Base-by-base conservation (phyloP, 2,113 vertebrate species). In the Isichthys henryi region DNA sequence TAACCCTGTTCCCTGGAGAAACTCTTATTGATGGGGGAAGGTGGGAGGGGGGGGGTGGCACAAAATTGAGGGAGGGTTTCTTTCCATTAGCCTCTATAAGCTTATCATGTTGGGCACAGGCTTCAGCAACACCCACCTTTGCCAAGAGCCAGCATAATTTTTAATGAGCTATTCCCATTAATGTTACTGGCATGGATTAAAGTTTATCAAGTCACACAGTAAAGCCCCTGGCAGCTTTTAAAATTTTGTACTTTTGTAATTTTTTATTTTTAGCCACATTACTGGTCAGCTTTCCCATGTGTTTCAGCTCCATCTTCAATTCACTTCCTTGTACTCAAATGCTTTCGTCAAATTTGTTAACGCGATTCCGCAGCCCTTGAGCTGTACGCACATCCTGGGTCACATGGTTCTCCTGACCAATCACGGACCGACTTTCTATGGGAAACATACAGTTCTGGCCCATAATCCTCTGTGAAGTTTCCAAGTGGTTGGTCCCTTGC, bases 401-500 rank as follows among this genome's bases (percentile, higher is more conserved):
- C 94, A 99, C 95, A 66, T 99, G 97, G 91, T 99, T 99, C 94
- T 98, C 98, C 66, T 97, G 96, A 92, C 95, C 94, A 93, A 96
- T 93, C 89, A 95, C 95, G 49, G 88, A 88, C 83, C 92, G 93
- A 92, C 92, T 94, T 93, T 98, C 97, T 85, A 96, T 93, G 84
- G 97, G 95, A 90, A 97, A 97, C 94, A 98, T 95, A 93, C 98
- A 99, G 95, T 99, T 99, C 94, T 98, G 98, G 91, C 97, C 96
- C 92, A 98, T 92, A 92, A 96, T 94, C 94, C 95, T 96, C 88
- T 97, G 97, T 83, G 95, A 94, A 90, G 94, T 90, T 90, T 96
- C 96, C 91, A 96, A 94, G 94, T 98, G 97, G 93, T 98, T 98
- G 92, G 94, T 95, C 66, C 95, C 96, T 91, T 96, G 96, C 95